phyloP scores from a whole-genome alignment of 2,888 invertebrate species.

The Clostera curtula region DNA sequence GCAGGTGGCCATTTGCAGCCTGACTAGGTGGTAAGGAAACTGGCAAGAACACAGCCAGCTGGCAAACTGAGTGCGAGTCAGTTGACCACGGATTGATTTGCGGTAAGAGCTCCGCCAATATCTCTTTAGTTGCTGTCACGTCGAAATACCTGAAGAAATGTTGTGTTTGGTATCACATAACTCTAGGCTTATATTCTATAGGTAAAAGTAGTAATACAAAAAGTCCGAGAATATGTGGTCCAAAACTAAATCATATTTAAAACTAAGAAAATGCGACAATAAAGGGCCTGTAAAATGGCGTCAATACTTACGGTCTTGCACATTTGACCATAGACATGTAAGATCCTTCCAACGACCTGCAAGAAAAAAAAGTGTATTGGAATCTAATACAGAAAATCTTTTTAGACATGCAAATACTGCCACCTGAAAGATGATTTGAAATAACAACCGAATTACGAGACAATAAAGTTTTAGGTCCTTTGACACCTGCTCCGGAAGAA shows the following conservation, averaged over 20 bases:
- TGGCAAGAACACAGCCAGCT: constrained; percentile 86
- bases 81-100: constrained; percentile 83
- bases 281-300: no score
- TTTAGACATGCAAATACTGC: constrained; percentile 21
- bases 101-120: constrained; percentile 88
- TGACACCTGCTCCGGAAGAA: constrained; percentile 8
- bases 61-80: constrained; percentile 71
- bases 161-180: neutral
- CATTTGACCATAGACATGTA: constrained; percentile 56
- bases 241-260: no score
- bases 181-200: no score
- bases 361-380: constrained; percentile 22
- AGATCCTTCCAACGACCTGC: constrained; percentile 55
- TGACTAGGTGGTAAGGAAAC: constrained; percentile 77
- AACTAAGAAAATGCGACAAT: no score
- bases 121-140: constrained; percentile 85
- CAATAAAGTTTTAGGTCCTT: no score
- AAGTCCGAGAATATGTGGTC: no score
- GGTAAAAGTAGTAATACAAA: no score
- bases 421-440: no score
- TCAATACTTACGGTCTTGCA: constrained; percentile 71
- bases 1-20: constrained; percentile 78
- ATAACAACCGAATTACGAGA: no score
- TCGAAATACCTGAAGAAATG: constrained; percentile 78
- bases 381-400: constrained; percentile 1